phyloP scores from a whole-genome alignment of 2,113 vertebrate species.

The Penelope pileata region DNA sequence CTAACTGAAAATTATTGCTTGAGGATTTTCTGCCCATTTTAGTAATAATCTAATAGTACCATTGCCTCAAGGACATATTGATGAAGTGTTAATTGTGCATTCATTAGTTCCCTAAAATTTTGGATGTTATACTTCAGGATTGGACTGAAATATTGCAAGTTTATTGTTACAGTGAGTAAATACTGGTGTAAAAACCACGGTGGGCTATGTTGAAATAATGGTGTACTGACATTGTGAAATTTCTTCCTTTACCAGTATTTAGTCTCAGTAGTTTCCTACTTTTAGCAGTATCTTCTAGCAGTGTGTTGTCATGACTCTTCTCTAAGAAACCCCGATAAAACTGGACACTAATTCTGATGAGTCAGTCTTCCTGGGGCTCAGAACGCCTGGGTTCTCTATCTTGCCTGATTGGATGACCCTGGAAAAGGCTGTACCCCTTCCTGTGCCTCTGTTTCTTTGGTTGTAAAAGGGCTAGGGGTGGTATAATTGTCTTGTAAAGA shows the following conservation, averaged over 20 bases:
- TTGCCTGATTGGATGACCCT: not conserved
- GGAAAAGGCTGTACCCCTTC: not conserved
- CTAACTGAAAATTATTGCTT: not conserved
- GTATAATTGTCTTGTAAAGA: not conserved
- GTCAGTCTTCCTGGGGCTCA: not conserved
- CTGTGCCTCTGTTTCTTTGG: not conserved
- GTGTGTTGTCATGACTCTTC: not conserved
- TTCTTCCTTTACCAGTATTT: not conserved
- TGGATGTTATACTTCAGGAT: not conserved
- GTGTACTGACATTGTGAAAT: not conserved
- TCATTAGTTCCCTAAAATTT: not conserved
- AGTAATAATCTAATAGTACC: not conserved
- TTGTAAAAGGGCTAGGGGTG: not conserved
- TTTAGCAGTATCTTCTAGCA: not conserved
- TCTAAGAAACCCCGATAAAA: not conserved
- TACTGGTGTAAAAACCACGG: not conserved
- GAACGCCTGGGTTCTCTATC: not conserved
- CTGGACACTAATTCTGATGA: not conserved
- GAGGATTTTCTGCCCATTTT: not conserved
- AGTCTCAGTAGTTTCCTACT: not conserved
- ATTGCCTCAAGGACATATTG: not conserved
- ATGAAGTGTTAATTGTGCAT: not conserved
- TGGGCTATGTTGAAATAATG: not conserved
- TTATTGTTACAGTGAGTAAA: not conserved
- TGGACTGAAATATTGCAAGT: not conserved